phyloP scores from a whole-genome alignment of 2,113 vertebrate species.

The Anoura caudifer region DNA sequence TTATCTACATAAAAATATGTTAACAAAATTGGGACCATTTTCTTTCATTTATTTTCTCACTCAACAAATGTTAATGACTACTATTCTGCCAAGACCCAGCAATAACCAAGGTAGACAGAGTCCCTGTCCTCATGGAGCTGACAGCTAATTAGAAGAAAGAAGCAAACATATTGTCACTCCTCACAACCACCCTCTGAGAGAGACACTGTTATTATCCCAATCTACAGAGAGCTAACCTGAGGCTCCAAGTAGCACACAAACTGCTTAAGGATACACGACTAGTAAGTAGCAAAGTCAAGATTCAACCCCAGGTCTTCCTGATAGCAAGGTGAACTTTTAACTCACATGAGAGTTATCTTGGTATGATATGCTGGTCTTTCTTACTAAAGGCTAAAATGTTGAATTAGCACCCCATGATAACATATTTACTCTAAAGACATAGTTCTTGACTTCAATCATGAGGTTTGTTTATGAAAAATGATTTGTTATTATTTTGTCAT shows the following conservation, averaged over 20 bases:
- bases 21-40: background rate
- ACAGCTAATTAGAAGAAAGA: background rate
- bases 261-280: background rate
- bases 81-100: background rate
- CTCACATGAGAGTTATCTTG: background rate
- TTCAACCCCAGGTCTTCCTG: background rate
- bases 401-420: background rate
- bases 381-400: background rate
- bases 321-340: background rate
- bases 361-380: background rate
- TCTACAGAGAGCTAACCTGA: background rate
- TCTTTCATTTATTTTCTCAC: background rate
- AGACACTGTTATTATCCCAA: background rate
- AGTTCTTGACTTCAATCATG: background rate
- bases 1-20: background rate
- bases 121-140: background rate
- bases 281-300: background rate
- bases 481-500: background rate
- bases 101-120: background rate
- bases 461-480: background rate
- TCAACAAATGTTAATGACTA: background rate
- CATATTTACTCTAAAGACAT: background rate
- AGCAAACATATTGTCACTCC: background rate
- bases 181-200: background rate
- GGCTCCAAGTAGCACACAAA: background rate